These are phyloP conservation scores for Pseudomyrmex concolor DNA, from an alignment of 1,140 invertebrate genomes.

Conservation along the genomic window DNA sequence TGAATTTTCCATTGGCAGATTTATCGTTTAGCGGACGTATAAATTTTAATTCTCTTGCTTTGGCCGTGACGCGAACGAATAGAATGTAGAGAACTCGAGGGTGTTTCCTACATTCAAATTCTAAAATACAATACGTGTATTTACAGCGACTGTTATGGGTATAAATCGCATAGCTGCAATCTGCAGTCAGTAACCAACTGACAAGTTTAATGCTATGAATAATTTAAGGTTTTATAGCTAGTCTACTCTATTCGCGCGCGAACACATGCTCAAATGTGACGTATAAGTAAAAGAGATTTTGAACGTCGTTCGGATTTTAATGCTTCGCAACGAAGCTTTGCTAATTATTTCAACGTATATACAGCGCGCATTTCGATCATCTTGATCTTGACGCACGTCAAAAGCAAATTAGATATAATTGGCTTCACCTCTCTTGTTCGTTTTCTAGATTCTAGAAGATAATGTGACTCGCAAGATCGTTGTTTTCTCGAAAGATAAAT, in stretches of 20 bases:
- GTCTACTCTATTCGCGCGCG: too few species aligned
- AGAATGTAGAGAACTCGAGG: background rate
- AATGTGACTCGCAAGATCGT: background rate
- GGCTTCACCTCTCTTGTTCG: background rate
- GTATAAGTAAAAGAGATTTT: too few species aligned
- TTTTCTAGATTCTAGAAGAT: constrained; percentile 7
- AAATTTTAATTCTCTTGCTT: constrained; percentile 28
- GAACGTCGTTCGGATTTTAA: too few species aligned
- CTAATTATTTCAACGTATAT: too few species aligned
- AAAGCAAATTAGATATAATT: background rate
- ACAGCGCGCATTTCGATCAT: too few species aligned
- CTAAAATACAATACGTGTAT: background rate
- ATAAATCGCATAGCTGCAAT: constrained; percentile 15
- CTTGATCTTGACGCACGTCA: too few species aligned
- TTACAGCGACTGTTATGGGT: background rate
- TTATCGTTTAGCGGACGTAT: constrained; percentile 37
- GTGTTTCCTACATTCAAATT: constrained; percentile 26
- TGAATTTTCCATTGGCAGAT: constrained; percentile 33
- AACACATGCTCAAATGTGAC: too few species aligned
- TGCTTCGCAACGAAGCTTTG: too few species aligned
- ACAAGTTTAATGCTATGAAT: constrained; percentile 41
- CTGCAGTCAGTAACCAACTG: constrained; percentile 20
- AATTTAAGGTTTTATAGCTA: constrained; percentile 23
- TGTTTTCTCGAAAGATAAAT: background rate
- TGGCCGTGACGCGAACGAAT: constrained; percentile 2